Base-by-base conservation (phyloP, 2,113 vertebrate genomes). In the Notarius lentiginosus region DNA sequence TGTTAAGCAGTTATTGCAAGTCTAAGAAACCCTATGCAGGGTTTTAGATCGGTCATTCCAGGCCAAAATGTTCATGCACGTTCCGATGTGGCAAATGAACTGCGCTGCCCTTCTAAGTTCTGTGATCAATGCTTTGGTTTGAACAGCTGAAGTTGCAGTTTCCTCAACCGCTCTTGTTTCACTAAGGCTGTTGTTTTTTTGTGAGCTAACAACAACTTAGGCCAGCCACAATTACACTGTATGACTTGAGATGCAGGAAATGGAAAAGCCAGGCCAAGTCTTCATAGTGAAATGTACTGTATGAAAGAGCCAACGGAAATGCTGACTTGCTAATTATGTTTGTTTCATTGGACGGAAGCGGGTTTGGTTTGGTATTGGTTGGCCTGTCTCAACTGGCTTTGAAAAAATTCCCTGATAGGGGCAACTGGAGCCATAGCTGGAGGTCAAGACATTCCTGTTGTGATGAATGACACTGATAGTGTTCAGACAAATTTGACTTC, bases 191-290 rank as follows among this genome's bases (percentile, higher is more conserved):
- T 84, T 86, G 63, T 90, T 68, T 81, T 83, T 82, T 83, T 86
- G 30, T 70, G 53, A 84, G 82, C 30, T 83, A 89, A 86, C 84
- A 90, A 58, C 80, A 88, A 80, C 60, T 65, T 65, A 80, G 73
- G 61, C 63, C 73, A 86, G 77, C 89, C 89, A 84, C 84, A 90
- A 86, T 88, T 90, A 79, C 84, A 90, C 60, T 83, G 56, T 73
- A 88, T 27, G 47, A 27, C n/a, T 66, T 87, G 81, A 49, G 81
- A 89, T 47, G 76, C 87, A 86, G 86, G 80, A 86, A 86, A 68
- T 60, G 85, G 82, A 80, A 83, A 86, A 84, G 41, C 24, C 20
- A 70, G 55, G 83, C 79, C 51, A 82, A 24, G n/a, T 86, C 63
- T 56, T 53, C 65, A 22, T n/a, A 66, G 63, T 49, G 63, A 66